Conservation (phyloP, 2,797 vertebrate genomes). For the Macrochelys suwanniensis region DNA sequence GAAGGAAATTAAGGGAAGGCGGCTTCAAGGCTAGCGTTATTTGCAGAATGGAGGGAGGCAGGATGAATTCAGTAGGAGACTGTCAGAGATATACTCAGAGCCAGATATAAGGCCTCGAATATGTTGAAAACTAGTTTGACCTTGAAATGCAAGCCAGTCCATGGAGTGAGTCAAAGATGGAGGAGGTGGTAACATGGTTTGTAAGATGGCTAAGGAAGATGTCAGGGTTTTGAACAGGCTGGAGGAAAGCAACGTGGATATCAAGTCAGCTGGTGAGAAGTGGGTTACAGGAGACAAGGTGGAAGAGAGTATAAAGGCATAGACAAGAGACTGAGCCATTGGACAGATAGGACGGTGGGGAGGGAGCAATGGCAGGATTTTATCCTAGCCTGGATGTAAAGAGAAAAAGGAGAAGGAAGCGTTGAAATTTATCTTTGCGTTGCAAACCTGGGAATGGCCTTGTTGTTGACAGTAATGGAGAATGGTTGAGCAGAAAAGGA, state of each 20-base stretch:
- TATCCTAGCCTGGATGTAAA: neutral
- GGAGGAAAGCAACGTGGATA: neutral
- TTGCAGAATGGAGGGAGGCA: neutral
- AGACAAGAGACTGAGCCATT: neutral
- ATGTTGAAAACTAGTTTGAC: neutral
- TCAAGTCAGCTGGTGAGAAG: neutral
- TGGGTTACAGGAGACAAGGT: neutral
- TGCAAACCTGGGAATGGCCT: neutral
- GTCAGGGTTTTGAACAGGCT: neutral
- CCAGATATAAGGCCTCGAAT: neutral
- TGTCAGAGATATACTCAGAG: too few relatives aligned
- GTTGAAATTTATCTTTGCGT: neutral
- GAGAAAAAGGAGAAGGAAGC: neutral
- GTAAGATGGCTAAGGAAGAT: neutral
- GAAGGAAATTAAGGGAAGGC: neutral
- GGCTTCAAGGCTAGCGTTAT: neutral
- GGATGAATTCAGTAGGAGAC: neutral
- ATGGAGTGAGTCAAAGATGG: neutral
- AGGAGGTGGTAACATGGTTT: neutral
- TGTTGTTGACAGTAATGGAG: neutral
- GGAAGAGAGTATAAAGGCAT: neutral
- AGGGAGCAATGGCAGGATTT: rapidly evolving
- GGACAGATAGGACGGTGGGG: neutral
- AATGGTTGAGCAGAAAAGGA: neutral
- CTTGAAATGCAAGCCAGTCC: neutral